A percentile compares a stretch with the other conserved stretches of the same genome.
Evolutionary conservation across 1,140 invertebrate genomes (phyloP).

Genomic region (Drosophila navojoa): DNA sequence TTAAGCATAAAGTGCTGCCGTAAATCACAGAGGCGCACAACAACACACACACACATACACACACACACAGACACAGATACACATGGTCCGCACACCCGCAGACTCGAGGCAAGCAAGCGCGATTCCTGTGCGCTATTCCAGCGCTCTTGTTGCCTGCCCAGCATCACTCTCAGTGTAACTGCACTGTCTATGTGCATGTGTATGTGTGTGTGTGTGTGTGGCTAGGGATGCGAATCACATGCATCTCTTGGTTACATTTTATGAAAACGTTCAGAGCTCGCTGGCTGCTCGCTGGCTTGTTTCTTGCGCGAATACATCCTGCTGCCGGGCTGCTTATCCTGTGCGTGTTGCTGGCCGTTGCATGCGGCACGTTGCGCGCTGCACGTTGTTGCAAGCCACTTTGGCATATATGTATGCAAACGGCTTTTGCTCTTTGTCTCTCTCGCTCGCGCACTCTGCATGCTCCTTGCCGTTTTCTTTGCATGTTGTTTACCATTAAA

Average conservation of each 20-base stretch:
- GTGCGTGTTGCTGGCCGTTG: conserved; percentile 60
- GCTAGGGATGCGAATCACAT: conserved; percentile 78
- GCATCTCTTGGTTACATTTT: conserved; percentile 82
- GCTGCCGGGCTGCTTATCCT: conserved; percentile 45
- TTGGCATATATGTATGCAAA: conserved; percentile 72
- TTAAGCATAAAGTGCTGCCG: conserved; percentile 82
- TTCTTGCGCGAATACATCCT: conserved; percentile 67
- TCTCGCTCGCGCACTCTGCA: conserved; percentile 30
- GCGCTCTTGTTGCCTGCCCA: conserved; percentile 29
- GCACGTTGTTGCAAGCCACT: conserved; percentile 56
- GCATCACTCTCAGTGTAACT: conserved; percentile 5
- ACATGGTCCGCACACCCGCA: conserved; percentile 20
- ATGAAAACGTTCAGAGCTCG: conserved; percentile 62
- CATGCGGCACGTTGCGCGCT: conserved; percentile 9
- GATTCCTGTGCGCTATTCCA: conserved; percentile 55
- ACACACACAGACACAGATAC: conserved; percentile 9
- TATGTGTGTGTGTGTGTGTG: conserved; percentile 30
- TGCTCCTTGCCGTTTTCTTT: conserved; percentile 69
- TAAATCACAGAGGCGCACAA: conserved; percentile 75
- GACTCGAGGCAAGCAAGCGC: conserved; percentile 47
- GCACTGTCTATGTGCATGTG: background rate
- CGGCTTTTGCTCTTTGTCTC: conserved; percentile 1
- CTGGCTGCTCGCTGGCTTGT: conserved; percentile 41
- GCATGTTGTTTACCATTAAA: conserved; percentile 78
- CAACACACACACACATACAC: conserved; percentile 9